Evolutionary conservation across 1,140 invertebrate genomes (phyloP).

Genomic region (Hycleus cichorii): DNA sequence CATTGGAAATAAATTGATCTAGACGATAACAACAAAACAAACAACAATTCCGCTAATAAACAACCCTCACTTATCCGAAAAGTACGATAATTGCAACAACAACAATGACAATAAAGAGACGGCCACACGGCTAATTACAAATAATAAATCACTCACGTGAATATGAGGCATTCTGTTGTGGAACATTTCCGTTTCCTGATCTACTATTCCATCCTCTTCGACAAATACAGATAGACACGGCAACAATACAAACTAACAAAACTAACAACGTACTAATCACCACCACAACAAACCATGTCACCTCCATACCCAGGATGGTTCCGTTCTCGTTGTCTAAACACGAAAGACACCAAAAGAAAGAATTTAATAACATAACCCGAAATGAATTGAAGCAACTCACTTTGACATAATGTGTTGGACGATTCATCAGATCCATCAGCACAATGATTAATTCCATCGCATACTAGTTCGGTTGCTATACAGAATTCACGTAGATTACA

Average conservation of each 20-base stretch:
- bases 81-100: too few relatives aligned
- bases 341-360: slow-evolving; percentile 22
- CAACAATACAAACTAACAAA: slow-evolving; percentile 57
- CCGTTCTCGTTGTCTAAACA: slow-evolving; percentile 59
- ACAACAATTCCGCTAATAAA: too few relatives aligned
- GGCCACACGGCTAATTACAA: too few relatives aligned
- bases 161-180: slow-evolving; percentile 45
- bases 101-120: neutral
- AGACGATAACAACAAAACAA: neutral
- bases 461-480: slow-evolving; percentile 79
- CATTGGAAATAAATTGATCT: too few relatives aligned
- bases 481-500: slow-evolving; percentile 81
- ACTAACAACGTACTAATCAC: slow-evolving; percentile 60
- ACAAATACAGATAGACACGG: slow-evolving; percentile 65
- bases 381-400: slow-evolving; percentile 49
- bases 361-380: neutral
- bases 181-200: slow-evolving; percentile 47
- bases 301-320: slow-evolving; percentile 66
- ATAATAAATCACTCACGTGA: slow-evolving; percentile 41
- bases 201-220: slow-evolving; percentile 50
- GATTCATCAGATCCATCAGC: slow-evolving; percentile 87
- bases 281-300: slow-evolving; percentile 65
- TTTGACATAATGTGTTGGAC: slow-evolving; percentile 68
- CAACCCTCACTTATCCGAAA: neutral
- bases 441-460: slow-evolving; percentile 87